Conservation (phyloP, 2,888 invertebrate species). For the Brenthis hecate region DNA sequence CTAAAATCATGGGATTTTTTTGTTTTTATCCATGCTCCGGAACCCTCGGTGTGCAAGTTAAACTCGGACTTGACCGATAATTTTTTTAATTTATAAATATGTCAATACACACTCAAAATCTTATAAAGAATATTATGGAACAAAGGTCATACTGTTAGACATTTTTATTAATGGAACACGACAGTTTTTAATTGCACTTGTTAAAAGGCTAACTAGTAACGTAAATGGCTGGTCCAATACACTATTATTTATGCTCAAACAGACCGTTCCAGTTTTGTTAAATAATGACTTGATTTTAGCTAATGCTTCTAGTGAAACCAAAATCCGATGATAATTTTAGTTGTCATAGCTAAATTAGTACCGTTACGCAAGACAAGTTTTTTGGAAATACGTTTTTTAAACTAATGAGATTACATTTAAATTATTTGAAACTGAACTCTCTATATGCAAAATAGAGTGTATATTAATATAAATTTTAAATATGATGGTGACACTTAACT, state of each 20-base stretch:
- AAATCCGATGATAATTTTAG: slow-evolving; percentile 10
- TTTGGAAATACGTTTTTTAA: slow-evolving; percentile 28
- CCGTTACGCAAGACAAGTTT: not conserved
- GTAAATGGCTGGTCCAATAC: too few species aligned
- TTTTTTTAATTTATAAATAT: too few species aligned
- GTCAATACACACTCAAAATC: too few species aligned
- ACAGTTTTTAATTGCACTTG: not conserved
- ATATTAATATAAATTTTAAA: slow-evolving; percentile 18
- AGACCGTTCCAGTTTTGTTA: not conserved
- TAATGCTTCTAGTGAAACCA: not conserved
- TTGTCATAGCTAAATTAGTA: slow-evolving; percentile 3
- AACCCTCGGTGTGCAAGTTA: too few species aligned
- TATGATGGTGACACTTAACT: slow-evolving; percentile 26
- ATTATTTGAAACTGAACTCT: slow-evolving; percentile 20
- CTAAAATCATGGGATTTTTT: too few species aligned
- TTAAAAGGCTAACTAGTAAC: not conserved
- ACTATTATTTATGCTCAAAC: too few species aligned
- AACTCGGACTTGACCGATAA: too few species aligned
- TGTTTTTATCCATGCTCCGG: too few species aligned
- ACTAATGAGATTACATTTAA: slow-evolving; percentile 11
- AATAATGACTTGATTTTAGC: not conserved
- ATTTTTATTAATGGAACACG: slow-evolving; percentile 14
- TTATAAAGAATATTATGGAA: too few species aligned
- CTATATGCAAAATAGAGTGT: slow-evolving; percentile 25
- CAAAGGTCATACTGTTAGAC: slow-evolving; percentile 7